phyloP scores from a whole-genome alignment of 2,113 vertebrate genomes.

The Noturus placidus region DNA sequence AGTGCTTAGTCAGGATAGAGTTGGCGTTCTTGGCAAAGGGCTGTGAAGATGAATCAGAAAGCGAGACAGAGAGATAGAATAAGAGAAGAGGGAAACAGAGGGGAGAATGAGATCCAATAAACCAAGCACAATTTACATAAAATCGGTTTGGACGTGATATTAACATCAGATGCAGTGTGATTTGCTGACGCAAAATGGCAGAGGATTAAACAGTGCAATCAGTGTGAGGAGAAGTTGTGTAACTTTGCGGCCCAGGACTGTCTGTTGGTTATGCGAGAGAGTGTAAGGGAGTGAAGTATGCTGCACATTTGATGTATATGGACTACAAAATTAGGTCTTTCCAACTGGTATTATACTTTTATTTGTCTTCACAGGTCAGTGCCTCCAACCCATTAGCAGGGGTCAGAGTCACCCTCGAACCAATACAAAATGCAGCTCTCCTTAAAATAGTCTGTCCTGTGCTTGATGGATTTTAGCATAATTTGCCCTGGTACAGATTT shows the following conservation, averaged over 20 bases:
- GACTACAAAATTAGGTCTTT: neutral
- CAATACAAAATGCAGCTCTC: neutral
- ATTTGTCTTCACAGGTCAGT: neutral
- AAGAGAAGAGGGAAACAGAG: neutral
- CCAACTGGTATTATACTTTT: neutral
- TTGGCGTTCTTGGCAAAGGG: conserved; percentile 38
- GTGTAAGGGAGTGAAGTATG: neutral
- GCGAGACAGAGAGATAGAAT: neutral
- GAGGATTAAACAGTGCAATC: neutral
- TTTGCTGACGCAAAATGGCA: conserved; percentile 10
- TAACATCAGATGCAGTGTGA: conserved; percentile 36
- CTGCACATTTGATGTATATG: neutral
- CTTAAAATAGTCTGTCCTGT: neutral
- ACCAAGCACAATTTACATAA: neutral
- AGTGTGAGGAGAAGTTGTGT: neutral
- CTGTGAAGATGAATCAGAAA: conserved; percentile 17
- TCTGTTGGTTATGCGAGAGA: neutral
- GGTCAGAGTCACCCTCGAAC: neutral
- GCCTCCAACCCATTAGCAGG: neutral
- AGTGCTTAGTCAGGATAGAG: conserved; percentile 55
- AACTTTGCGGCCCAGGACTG: neutral
- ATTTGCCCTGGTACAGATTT: neutral
- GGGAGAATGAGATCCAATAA: neutral
- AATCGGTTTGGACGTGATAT: conserved; percentile 19
- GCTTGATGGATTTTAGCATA: neutral